A percentile compares a stretch with the other conserved stretches of the same genome.
Conservation (phyloP, 1,140 invertebrate species). For the Diploscapter pachys region DNA sequence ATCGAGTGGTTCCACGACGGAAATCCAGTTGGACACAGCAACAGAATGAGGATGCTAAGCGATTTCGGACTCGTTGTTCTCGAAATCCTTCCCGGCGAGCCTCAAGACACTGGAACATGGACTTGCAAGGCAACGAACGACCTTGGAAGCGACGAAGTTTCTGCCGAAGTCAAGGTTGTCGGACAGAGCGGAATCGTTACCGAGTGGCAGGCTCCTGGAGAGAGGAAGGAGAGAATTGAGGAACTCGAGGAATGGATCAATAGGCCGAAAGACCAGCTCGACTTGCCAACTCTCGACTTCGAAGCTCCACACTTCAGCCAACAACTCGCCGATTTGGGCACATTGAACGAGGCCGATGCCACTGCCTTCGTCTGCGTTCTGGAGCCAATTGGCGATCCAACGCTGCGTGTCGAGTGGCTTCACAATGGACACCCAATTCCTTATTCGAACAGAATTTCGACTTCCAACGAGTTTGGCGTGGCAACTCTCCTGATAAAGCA, state of each 20-base stretch:
- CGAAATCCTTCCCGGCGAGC: constrained; percentile 87
- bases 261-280: constrained; percentile 48
- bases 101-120: constrained; percentile 84
- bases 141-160: constrained; percentile 85
- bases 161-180: constrained; percentile 74
- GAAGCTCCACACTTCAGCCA: constrained; percentile 50
- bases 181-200: constrained; percentile 82
- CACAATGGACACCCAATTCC: constrained; percentile 78
- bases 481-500: constrained; percentile 91
- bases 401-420: constrained; percentile 90
- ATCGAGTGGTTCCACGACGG: constrained; percentile 97
- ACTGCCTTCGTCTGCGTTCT: constrained; percentile 88
- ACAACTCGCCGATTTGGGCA: constrained; percentile 49
- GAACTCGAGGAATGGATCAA: constrained; percentile 54
- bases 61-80: constrained; percentile 94
- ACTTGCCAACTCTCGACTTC: constrained; percentile 45
- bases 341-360: constrained; percentile 78
- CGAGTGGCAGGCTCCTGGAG: constrained; percentile 85
- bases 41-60: constrained; percentile 84
- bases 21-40: constrained; percentile 71
- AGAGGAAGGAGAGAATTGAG: constrained; percentile 73
- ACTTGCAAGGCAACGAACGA: constrained; percentile 82
- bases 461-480: constrained; percentile 92
- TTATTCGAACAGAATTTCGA: constrained; percentile 83
- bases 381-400: constrained; percentile 88